These are phyloP conservation scores for Lithodes maja DNA, from an alignment of 2,888 invertebrate species.

Conservation along the genomic window DNA sequence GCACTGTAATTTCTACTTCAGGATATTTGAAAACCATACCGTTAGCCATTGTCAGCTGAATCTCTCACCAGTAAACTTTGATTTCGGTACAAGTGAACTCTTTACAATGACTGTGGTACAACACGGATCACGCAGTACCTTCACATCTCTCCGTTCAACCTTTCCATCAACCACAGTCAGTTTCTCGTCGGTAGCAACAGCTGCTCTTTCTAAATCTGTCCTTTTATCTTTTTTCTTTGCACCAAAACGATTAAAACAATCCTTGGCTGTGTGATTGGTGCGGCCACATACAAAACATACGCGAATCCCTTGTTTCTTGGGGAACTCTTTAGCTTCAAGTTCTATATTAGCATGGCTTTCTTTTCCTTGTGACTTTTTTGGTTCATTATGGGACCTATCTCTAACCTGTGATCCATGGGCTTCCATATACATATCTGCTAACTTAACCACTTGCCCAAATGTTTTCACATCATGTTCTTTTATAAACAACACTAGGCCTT, in stretches of 20 bases:
- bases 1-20: neutral
- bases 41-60: neutral
- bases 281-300: neutral
- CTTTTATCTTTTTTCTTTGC: neutral
- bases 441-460: conserved; percentile 25
- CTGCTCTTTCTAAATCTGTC: neutral
- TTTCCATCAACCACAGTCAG: neutral
- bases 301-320: neutral
- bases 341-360: neutral
- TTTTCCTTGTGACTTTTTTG: neutral
- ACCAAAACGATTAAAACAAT: neutral
- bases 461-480: conserved; percentile 17
- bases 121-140: neutral
- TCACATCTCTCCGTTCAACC: neutral
- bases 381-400: neutral
- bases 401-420: neutral
- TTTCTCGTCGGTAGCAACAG: neutral
- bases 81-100: neutral
- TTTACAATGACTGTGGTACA: neutral
- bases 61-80: neutral
- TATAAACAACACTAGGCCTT: conserved; percentile 19
- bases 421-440: conserved; percentile 29
- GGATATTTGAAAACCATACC: neutral
- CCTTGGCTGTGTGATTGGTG: neutral
- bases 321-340: neutral